Conservation (phyloP, 2,888 invertebrate genomes). For the Lordiphosa andalusiaca region DNA sequence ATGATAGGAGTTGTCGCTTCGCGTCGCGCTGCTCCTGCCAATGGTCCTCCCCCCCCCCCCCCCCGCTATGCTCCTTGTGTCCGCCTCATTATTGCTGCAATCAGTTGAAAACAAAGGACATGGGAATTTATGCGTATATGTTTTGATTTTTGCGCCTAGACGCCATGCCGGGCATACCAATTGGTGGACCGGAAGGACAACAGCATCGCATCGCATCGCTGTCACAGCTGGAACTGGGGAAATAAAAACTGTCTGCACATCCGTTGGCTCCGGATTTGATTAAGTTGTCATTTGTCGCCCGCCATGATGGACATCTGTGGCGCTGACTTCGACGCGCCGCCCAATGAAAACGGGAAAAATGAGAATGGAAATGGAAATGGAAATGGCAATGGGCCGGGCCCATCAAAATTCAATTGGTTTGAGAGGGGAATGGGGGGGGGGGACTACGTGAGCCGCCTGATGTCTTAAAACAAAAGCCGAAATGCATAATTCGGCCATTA, state of each 20-base stretch:
- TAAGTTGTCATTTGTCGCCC: slow-evolving; percentile 52
- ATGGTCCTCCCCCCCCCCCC: too few species aligned
- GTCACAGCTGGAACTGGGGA: slow-evolving; percentile 31
- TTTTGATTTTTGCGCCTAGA: slow-evolving; percentile 48
- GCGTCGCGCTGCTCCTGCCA: slow-evolving; percentile 22
- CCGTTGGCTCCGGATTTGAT: slow-evolving; percentile 62
- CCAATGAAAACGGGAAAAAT: not conserved
- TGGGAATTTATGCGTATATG: slow-evolving; percentile 38
- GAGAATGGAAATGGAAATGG: not conserved
- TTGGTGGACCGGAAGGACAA: slow-evolving; percentile 33
- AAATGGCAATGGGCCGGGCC: slow-evolving; percentile 6
- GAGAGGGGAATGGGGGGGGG: slow-evolving; percentile 4
- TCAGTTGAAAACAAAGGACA: slow-evolving; percentile 36
- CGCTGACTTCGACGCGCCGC: slow-evolving; percentile 9
- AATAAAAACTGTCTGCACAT: slow-evolving; percentile 56
- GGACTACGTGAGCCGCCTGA: slow-evolving; percentile 56
- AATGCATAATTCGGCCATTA: slow-evolving; percentile 68
- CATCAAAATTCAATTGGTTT: slow-evolving; percentile 74
- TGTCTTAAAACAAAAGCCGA: slow-evolving; percentile 46
- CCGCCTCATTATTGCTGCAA: slow-evolving; percentile 70
- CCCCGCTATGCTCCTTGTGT: slow-evolving; percentile 48
- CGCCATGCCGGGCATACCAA: slow-evolving; percentile 53
- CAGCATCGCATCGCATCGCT: slow-evolving; percentile 2
- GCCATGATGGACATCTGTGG: slow-evolving; percentile 28
- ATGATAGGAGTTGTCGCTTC: slow-evolving; percentile 16